A percentile compares a stretch with the other conserved stretches of the same genome.
These are phyloP conservation scores for Trialeurodes vaporariorum DNA, from an alignment of 1,140 invertebrate genomes.

Conservation along the genomic window DNA sequence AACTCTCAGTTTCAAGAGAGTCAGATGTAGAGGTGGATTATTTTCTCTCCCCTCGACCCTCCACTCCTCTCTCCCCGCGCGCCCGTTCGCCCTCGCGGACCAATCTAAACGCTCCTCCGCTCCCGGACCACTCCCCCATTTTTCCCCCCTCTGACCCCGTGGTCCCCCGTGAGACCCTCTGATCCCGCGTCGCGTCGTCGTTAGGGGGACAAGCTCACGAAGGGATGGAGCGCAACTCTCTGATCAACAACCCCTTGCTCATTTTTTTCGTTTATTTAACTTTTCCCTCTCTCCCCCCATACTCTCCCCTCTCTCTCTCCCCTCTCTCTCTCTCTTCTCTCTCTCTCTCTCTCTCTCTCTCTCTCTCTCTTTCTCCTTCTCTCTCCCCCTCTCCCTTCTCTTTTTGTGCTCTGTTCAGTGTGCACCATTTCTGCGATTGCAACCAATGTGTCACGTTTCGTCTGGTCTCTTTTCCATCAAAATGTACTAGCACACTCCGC, in stretches of 20 bases:
- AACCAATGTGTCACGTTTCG: too few relatives aligned
- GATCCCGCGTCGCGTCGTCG: too few relatives aligned
- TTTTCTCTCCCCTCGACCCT: background rate
- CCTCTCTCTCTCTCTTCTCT: conserved; percentile 8
- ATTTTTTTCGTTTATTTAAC: conserved; percentile 49
- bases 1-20: background rate
- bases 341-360: conserved; percentile 8
- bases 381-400: conserved; percentile 3
- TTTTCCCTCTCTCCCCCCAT: conserved; percentile 29
- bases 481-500: too few relatives aligned
- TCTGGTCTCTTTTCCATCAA: too few relatives aligned
- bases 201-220: background rate
- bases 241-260: conserved; percentile 74
- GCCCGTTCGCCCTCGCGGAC: background rate
- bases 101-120: background rate
- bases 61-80: background rate
- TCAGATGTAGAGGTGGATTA: background rate
- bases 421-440: too few relatives aligned
- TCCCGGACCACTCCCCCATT: background rate
- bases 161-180: conserved; percentile 14
- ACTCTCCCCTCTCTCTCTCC: conserved; percentile 30
- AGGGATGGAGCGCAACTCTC: conserved; percentile 28
- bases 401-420: background rate
- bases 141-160: conserved; percentile 8
- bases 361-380: conserved; percentile 1